Evolutionary conservation across 2,797 vertebrate genomes (phyloP), one percentile per base, ranked within the genome.

Genomic region (Phoeniculus purpureus): DNA sequence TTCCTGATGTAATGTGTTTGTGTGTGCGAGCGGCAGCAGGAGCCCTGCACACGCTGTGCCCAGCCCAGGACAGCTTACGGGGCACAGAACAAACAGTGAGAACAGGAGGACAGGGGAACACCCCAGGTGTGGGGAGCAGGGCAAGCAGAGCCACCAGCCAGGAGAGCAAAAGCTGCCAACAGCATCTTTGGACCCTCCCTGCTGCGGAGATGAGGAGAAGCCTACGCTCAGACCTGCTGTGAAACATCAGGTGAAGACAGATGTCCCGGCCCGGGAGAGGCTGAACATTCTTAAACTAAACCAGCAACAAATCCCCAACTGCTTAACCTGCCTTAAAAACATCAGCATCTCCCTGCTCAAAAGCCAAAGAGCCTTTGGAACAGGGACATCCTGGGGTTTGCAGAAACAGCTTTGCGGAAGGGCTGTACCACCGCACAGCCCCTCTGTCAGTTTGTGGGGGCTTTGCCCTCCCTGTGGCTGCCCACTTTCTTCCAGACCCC

Each of bases 211-310:
- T 6, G 48, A 27, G 32, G 12, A 52, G 25, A 60, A 23, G n/a
- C 15, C 32, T 20, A 6, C 0, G 13, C 58, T 23, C 54, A 70
- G 54, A 7, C 2, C 7, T 1, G 4, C 12, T 0, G 5, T 6
- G 55, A 32, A 71, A 40, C 5, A 0, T 2, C 45, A 37, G 8
- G 4, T 0, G 2, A 59, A 52, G 27, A 52, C 10, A 54, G 13
- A 37, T 8, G 15, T 1, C 34, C 26, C 1, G 1, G 3, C 16
- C 48, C 31, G 31, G 29, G 60, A 17, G 26, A 71, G 65, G 50
- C 2, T 3, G 9, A 74, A 50, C 29, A 48, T 31, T 70, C 72
- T 21, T 3, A 11, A 59, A 12, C 8, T 2, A 5, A 58, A 25
- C 0, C n/a, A 68, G 25, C 56, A 50, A 48, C 31, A 51, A 40